Evolutionary conservation across 2,113 vertebrate species (phyloP), one percentile per base, ranked within the genome.

Genomic region (Semnopithecus entellus): DNA sequence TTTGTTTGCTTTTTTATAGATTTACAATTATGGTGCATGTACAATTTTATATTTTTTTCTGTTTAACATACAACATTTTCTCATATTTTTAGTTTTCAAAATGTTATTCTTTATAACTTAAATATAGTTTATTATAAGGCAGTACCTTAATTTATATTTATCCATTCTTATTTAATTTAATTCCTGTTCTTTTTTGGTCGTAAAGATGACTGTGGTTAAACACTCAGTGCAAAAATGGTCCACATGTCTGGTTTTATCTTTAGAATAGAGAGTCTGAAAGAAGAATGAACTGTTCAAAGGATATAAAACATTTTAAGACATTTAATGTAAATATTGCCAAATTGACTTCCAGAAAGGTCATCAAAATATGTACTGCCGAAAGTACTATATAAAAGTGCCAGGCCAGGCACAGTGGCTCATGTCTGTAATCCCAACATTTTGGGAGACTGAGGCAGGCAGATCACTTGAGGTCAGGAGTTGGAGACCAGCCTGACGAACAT

Each of bases 21-120:
- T 92, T 94, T 90, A 68, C n/a, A 95, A 72, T 94, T 95, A 68
- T 72, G 50, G 22, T 93, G 7, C 23, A 43, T 76, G 84, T 81
- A 11, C 43, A 85, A 30, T 94, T 93, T 91, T 95, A 40, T 89
- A 79, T 88, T 75, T 75, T 75, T 14, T 66, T 12, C 72, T 1
- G 61, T 75, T 84, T 82, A 92, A 61, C 64, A 2, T 76, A 57
- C 88, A 85, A 27, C 64, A 83, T 93, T 95, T 96, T 96, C 35
- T 96, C 45, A 78, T 87, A 50, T 91, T 25, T 78, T 95, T 97
- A 94, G 40, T 73, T 97, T 93, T 94, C n/a, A 94, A 93, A 95
- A 84, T 55, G 25, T 90, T 96, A 78, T 87, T 94, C 9, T 90
- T 87, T 75, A 83, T 50, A 95, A 88, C 64, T 85, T 95, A 93